Evolutionary conservation across 2,113 vertebrate species (phyloP).

Genomic region (Chlorodrepanis virens): DNA sequence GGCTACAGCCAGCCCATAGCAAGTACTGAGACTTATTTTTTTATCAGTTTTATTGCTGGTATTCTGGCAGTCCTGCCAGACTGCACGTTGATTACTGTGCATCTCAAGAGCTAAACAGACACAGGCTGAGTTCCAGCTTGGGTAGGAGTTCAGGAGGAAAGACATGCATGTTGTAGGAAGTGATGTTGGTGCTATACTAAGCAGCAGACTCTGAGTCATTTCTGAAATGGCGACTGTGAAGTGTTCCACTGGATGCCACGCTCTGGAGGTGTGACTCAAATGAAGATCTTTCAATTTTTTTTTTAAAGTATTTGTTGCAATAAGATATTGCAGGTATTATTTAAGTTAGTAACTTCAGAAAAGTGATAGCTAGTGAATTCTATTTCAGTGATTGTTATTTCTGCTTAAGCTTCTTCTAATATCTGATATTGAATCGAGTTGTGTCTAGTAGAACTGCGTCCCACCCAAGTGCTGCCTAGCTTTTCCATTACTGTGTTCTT

Average conservation of each 20-base stretch:
- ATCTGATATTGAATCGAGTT: background rate
- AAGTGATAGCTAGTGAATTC: background rate
- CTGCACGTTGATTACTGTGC: background rate
- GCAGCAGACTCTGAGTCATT: slow-evolving; percentile 36
- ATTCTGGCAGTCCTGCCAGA: background rate
- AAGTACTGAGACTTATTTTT: slow-evolving; percentile 7
- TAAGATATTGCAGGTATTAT: background rate
- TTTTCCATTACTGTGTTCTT: background rate
- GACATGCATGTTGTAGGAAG: slow-evolving; percentile 10
- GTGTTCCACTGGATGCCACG: background rate
- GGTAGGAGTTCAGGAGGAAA: slow-evolving; percentile 28
- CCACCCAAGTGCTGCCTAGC: background rate
- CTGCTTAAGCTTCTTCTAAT: background rate
- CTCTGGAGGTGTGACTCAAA: background rate
- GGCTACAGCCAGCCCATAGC: background rate
- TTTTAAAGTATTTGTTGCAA: background rate
- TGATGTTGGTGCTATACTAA: slow-evolving; percentile 11
- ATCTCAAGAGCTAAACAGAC: slow-evolving; percentile 20
- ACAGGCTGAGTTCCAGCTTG: background rate
- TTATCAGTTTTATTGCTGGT: background rate
- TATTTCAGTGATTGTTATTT: background rate
- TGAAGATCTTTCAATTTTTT: background rate
- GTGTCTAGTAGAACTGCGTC: background rate
- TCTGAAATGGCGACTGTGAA: background rate
- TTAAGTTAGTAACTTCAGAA: background rate